Evolutionary conservation across 2,113 vertebrate genomes (phyloP).

Genomic region (Limanda limanda): DNA sequence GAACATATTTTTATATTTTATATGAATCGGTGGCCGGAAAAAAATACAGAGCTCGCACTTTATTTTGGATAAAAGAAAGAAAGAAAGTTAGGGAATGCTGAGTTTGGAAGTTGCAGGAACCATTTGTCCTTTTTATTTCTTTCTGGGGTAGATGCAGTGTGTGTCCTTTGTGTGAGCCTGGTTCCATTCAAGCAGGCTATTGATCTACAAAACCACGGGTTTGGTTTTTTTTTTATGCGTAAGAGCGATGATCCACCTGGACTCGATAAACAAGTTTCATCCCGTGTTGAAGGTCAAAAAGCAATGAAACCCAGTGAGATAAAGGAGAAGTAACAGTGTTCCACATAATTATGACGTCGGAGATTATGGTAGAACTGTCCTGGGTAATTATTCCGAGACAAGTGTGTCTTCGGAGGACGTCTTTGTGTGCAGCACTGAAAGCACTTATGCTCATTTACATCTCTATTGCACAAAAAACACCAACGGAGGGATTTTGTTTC

Average conservation of each 20-base stretch:
- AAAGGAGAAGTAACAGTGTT: background rate
- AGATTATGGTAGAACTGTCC: background rate
- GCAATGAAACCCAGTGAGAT: constrained; percentile 7
- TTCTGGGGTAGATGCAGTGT: background rate
- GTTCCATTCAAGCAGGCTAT: background rate
- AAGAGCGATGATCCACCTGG: constrained; percentile 16
- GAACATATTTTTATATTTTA: background rate
- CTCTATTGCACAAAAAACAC: no score
- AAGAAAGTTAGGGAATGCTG: background rate
- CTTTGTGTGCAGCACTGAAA: no score
- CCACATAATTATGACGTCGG: constrained; percentile 25
- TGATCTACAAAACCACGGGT: background rate
- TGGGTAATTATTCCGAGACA: no score
- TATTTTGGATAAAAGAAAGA: background rate
- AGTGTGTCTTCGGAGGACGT: no score
- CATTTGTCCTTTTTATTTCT: background rate
- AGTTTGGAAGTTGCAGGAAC: background rate
- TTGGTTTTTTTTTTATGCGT: background rate
- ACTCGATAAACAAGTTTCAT: background rate
- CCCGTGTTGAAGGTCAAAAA: constrained; percentile 27
- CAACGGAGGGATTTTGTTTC: no score
- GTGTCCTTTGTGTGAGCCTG: background rate
- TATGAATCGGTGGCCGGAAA: background rate
- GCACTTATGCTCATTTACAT: no score
- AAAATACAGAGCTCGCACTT: background rate